These are phyloP conservation scores for Pogonocichla stellata DNA, from an alignment of 2,113 vertebrate genomes.

Conservation along the genomic window DNA sequence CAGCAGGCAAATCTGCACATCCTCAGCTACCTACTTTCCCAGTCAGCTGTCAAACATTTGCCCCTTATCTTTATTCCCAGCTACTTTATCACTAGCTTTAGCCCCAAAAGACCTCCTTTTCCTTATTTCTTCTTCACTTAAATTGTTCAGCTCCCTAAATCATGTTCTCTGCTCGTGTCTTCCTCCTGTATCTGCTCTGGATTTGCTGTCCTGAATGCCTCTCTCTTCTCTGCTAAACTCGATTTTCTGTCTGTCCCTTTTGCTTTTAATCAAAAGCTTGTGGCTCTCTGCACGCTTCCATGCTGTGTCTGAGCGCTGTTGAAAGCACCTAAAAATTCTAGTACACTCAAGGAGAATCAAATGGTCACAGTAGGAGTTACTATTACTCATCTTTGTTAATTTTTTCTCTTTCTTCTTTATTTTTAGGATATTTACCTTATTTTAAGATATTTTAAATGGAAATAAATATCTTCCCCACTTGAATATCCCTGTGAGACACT, in stretches of 20 bases:
- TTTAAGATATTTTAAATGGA: not conserved
- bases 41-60: not conserved
- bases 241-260: not conserved
- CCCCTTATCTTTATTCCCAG: not conserved
- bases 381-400: not conserved
- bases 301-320: not conserved
- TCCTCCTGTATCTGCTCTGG: not conserved
- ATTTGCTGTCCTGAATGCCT: fast-evolving
- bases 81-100: not conserved
- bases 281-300: not conserved
- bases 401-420: not conserved
- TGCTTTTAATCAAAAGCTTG: not conserved
- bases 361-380: not conserved
- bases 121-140: not conserved
- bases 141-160: not conserved
- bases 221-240: not conserved
- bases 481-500: not conserved
- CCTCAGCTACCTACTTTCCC: not conserved
- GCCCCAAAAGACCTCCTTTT: not conserved
- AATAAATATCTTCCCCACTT: not conserved
- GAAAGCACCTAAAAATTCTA: not conserved
- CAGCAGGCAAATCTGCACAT: not conserved
- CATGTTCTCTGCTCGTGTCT: not conserved
- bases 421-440: not conserved
- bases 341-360: not conserved